Conservation (phyloP, 2,113 vertebrate genomes). For the Diadophis punctatus region DNA sequence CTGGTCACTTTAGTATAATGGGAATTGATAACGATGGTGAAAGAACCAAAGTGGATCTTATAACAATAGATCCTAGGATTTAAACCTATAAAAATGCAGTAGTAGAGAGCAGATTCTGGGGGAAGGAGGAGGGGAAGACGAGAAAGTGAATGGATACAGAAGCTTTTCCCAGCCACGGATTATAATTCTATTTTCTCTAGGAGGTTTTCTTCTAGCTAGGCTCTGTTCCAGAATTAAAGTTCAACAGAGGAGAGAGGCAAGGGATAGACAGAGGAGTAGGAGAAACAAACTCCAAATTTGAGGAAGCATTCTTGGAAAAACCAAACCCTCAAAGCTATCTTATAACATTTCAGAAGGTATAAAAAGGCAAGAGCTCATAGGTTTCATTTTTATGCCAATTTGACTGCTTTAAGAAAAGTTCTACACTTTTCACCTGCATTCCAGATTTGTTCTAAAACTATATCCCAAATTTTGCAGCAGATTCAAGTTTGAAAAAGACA, state of each 20-base stretch:
- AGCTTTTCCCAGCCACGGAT: neutral
- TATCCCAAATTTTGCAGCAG: neutral
- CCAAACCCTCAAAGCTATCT: neutral
- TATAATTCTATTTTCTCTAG: neutral
- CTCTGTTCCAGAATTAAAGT: neutral
- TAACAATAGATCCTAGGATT: neutral
- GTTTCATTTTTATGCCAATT: neutral
- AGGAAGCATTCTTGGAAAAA: neutral
- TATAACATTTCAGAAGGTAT: neutral
- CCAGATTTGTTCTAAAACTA: neutral
- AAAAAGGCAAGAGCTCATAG: neutral
- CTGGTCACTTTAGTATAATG: no score
- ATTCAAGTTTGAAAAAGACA: neutral
- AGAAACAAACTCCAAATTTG: neutral
- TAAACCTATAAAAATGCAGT: neutral
- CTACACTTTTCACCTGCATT: no score
- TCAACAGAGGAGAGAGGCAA: neutral
- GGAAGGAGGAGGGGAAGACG: neutral
- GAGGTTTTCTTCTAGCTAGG: neutral
- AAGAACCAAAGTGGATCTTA: neutral
- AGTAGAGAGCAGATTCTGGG: no score
- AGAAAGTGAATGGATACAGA: neutral
- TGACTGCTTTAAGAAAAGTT: neutral
- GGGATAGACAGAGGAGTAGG: no score
- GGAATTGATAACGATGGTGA: neutral